Evolutionary conservation across 2,113 vertebrate genomes (phyloP).

Genomic region (Limanda limanda): DNA sequence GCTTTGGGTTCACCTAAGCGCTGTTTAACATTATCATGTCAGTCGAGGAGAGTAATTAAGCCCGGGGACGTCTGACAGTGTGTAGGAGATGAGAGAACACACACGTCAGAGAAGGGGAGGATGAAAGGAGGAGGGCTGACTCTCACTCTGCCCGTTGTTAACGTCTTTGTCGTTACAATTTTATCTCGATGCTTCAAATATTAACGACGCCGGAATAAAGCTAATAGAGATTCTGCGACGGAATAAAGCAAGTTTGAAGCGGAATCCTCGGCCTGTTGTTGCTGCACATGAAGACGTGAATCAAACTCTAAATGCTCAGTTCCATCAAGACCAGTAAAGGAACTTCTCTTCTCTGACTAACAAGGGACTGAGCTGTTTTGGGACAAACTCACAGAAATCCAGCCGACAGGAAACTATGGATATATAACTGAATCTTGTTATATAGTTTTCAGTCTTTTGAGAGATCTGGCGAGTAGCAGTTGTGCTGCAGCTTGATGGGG

Average conservation of each 20-base stretch:
- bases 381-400: slow-evolving; percentile 2
- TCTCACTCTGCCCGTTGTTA: slow-evolving; percentile 5
- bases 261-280: not conserved
- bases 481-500: slow-evolving; percentile 22
- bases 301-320: not conserved
- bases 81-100: slow-evolving; percentile 71
- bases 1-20: slow-evolving; percentile 73
- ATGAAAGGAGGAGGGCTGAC: slow-evolving; percentile 45
- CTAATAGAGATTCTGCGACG: not conserved
- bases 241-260: not conserved
- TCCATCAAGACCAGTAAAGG: not conserved
- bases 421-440: slow-evolving; percentile 5
- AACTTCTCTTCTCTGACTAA: not conserved
- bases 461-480: not conserved
- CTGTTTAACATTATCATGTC: slow-evolving; percentile 79
- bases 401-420: not conserved
- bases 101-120: slow-evolving; percentile 50
- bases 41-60: slow-evolving; percentile 73
- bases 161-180: slow-evolving; percentile 3
- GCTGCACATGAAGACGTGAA: not conserved
- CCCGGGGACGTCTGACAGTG: slow-evolving; percentile 53
- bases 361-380: not conserved
- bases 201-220: slow-evolving; percentile 1
- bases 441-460: slow-evolving; percentile 27
- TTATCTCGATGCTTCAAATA: not conserved